Evolutionary conservation across 2,113 vertebrate species (phyloP), one percentile per base, ranked within the genome.

Genomic region (Scatophagus argus): DNA sequence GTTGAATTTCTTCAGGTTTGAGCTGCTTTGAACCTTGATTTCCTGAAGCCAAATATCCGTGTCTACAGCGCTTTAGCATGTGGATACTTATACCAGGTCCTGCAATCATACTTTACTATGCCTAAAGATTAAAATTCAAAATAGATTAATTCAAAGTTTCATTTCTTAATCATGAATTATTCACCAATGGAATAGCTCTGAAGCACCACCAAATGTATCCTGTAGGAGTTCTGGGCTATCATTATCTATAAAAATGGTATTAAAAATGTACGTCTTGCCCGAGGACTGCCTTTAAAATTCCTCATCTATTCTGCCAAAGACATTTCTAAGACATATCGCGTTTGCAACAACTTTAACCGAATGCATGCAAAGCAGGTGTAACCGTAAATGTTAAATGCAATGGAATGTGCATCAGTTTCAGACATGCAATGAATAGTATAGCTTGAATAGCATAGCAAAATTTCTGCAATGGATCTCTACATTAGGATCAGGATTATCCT

Each of bases 151-250:
- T 92, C 84, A 83, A 89, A 91, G 61, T 93, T 91, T 93, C 65
- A 92, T 93, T 93, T 93, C 82, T 93, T 82, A 88, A 91, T 84
- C 88, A 92, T 94, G 87, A 90, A 93, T 93, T 94, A 95, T 95
- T 94, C 88, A 93, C 87, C 74, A 67, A 73, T 79, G 44, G 81
- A 92, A 91, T 86, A 71, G 85, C 82, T 90, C 59, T 66, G 71
- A 84, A 92, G 85, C 89, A 77, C 62, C 67, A 55, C 66, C 62
- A 49, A 82, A 91, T 82, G 76, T 87, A 69, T 92, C 81, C 82
- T 85, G 72, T 77, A 84, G 84, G 79, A 88, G 75, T 88, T 88
- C 49, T 71, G 73, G 75, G 81, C 84, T 69, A 88, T 92, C 87
- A 88, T 92, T 89, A 92, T 90, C 90, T 90, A 90, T 87, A 90